Evolutionary conservation across 2,113 vertebrate genomes (phyloP).

Genomic region (Lepus americanus): DNA sequence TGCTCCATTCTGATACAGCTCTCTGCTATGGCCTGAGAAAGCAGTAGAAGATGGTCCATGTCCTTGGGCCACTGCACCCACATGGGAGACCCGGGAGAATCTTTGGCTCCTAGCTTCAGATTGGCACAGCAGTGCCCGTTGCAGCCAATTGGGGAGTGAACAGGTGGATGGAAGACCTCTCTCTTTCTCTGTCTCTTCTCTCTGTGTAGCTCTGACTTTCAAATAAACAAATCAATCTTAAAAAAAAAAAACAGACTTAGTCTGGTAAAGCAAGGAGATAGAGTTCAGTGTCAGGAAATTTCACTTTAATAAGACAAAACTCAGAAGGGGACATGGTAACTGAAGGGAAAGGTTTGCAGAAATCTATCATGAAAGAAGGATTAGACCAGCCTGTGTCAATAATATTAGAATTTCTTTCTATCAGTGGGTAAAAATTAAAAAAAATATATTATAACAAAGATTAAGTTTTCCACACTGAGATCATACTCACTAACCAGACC

Average conservation of each 20-base stretch:
- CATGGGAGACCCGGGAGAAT: no score
- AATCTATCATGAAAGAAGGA: neutral
- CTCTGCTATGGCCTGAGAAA: no score
- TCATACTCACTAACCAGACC: neutral
- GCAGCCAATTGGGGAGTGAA: no score
- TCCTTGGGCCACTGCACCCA: no score
- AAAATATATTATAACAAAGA: neutral
- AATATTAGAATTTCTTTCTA: neutral
- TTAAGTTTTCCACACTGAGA: neutral
- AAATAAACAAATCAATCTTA: no score
- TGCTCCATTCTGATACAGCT: no score
- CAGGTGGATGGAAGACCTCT: no score
- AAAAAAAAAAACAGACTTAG: neutral
- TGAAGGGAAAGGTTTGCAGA: neutral
- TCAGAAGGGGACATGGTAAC: neutral
- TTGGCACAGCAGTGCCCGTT: no score
- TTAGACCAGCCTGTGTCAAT: neutral
- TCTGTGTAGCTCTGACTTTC: no score
- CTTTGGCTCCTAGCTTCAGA: no score
- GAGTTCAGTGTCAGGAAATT: neutral
- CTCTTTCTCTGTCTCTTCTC: no score
- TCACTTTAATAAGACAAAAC: conserved; percentile 3
- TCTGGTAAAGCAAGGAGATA: conserved; percentile 4
- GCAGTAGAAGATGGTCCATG: no score
- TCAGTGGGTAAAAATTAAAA: neutral